phyloP scores from a whole-genome alignment of 2,113 vertebrate species.

The Callochromis pleurospilus region DNA sequence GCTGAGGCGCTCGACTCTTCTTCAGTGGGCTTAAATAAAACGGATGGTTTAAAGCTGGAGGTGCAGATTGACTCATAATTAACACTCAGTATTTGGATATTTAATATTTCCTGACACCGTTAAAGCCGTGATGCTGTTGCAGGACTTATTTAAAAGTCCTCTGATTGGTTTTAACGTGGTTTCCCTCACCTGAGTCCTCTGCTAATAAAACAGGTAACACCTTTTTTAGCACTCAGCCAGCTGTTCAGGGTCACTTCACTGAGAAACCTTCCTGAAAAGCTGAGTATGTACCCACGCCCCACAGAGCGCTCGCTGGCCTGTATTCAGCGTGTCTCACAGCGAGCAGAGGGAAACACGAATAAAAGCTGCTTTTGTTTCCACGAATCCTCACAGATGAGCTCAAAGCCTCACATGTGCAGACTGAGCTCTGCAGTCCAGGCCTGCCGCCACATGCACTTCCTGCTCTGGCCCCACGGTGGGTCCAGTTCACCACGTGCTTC shows the following conservation, averaged over 20 bases:
- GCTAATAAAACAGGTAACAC: not conserved
- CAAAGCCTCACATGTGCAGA: not conserved
- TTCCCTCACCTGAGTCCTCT: not conserved
- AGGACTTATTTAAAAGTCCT: not conserved
- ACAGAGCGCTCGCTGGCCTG: not conserved
- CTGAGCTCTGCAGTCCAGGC: not conserved
- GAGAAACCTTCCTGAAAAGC: not conserved
- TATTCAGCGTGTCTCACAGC: not conserved
- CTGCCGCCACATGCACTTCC: not conserved
- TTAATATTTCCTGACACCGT: not conserved
- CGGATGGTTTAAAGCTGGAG: not conserved
- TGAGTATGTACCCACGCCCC: fast-evolving
- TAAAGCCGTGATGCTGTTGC: fast-evolving
- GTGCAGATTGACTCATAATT: not conserved
- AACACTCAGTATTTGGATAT: not conserved
- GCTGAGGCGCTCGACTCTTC: not conserved
- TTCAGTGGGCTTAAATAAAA: not conserved
- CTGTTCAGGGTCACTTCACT: not conserved
- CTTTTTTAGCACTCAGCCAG: not conserved
- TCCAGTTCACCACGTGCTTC: not conserved
- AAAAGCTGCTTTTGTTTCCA: not conserved
- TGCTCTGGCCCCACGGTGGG: not conserved
- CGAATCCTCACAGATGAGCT: not conserved
- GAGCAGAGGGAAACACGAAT: not conserved
- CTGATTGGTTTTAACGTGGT: not conserved